Base-by-base conservation (phyloP, 2,888 invertebrate species). In the Melipona bicolor region DNA sequence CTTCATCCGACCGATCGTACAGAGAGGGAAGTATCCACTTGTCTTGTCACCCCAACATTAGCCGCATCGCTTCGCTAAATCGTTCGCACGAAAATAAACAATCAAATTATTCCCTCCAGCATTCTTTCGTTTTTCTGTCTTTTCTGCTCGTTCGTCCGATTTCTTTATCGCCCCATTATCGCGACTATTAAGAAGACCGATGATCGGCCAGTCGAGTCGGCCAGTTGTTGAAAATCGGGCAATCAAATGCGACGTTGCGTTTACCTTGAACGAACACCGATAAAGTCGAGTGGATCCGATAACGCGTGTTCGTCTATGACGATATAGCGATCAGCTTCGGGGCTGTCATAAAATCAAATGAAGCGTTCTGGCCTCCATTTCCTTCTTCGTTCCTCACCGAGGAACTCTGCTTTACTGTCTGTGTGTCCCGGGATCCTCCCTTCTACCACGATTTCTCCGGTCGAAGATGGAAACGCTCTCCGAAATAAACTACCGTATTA, bases 1-100 rank as follows among this genome's bases (percentile, higher is more conserved):
- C 89, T 89, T 89, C 87, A 89, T 87, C 87, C 83, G 87, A 87
- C 84, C 84, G 86, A 84, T 90, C 88, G 87, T 83, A 87, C 90
- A 87, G 92, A 92, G 92, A 92, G 92, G 92, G 92, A 92, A 92
- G 92, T 92, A 90, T 89, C 92, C 92, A 92, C 92, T 92, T 92
- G 92, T 91, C 91, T 89, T 89, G 90, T 91, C 90, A 91, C 89
- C 91, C 90, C 85, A 87, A 85, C 89, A 89, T 90, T 91, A 89
- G 83, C 88, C 83, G 86, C 85, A 83, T 88, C 88, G 87, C 86
- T 84, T 86, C 78, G 83, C 88, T 81, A 85, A 85, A 89, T 90
- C 88, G 88, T 88, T 90, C 91, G 89, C 89, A 85, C 90, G 86
- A 90, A 91, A 87, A 91, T 91, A 90, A 91, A 90, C 90, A 90